Evolutionary conservation across 2,797 vertebrate species (phyloP).

Genomic region (Enoplosus armatus): DNA sequence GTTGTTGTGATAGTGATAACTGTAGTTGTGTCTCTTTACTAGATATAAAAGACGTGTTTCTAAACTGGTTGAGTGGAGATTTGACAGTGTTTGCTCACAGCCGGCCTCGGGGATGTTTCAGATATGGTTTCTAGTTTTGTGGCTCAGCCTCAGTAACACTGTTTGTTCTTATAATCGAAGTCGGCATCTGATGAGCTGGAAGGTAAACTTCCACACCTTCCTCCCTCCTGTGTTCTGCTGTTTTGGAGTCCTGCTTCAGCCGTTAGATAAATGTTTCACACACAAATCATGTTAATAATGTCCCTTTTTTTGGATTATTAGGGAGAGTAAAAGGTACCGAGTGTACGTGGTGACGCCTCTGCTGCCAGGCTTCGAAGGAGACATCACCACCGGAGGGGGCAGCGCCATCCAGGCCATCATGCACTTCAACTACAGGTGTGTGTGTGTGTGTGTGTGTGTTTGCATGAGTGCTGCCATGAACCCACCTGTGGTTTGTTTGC

Average conservation of each 20-base stretch:
- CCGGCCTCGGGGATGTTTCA: not conserved
- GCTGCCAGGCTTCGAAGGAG: constrained; percentile 95
- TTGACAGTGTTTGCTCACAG: too few relatives aligned
- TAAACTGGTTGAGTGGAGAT: too few relatives aligned
- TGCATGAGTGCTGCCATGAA: not conserved
- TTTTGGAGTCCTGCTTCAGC: not conserved
- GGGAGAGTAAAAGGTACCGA: constrained; percentile 89
- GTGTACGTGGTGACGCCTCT: constrained; percentile 96
- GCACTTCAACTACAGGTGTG: constrained; percentile 98
- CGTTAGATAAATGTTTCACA: too few relatives aligned
- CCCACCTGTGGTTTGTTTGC: not conserved
- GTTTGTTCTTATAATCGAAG: not conserved
- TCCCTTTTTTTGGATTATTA: constrained; percentile 63
- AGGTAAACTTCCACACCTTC: not conserved
- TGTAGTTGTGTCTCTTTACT: too few relatives aligned
- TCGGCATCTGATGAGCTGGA: not conserved
- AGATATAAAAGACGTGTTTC: too few relatives aligned
- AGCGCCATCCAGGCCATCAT: constrained; percentile 95
- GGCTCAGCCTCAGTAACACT: not conserved
- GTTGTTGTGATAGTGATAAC: too few relatives aligned
- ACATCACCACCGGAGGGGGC: constrained; percentile 95
- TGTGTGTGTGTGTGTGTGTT: not conserved
- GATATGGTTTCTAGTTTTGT: not conserved
- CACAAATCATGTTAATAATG: not conserved
- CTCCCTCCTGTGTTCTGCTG: not conserved